Percentiles rank a stretch among this genome's conserved stretches.
These are phyloP conservation scores for Drosophila mimetica DNA, from an alignment of 2,888 invertebrate genomes.

Conservation along the genomic window DNA sequence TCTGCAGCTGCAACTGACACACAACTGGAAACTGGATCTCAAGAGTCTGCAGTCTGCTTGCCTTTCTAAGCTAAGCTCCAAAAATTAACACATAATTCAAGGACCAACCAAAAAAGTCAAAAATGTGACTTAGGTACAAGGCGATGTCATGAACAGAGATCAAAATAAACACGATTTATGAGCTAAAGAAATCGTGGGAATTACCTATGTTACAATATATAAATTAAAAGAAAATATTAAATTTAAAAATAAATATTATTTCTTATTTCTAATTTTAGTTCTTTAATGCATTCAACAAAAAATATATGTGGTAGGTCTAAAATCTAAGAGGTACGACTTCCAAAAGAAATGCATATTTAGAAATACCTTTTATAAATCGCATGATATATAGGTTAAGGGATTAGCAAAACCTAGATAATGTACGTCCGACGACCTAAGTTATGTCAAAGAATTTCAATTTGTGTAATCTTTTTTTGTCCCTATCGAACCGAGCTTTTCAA, in stretches of 20 bases:
- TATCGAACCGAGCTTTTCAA: constrained; percentile 3
- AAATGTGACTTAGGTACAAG: background rate
- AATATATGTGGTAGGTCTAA: too few species aligned
- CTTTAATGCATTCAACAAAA: too few species aligned
- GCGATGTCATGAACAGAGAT: constrained; percentile 28
- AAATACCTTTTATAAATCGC: background rate
- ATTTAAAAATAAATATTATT: background rate
- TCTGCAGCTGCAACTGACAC: constrained; percentile 25
- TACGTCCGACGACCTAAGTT: background rate
- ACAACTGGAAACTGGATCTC: constrained; percentile 22
- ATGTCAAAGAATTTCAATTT: constrained; percentile 2
- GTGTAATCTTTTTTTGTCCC: constrained; percentile 3
- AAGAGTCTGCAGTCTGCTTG: constrained; percentile 16
- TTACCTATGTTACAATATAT: background rate
- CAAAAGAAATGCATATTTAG: background rate
- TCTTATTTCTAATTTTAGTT: too few species aligned
- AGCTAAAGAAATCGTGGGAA: background rate
- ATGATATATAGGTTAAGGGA: background rate
- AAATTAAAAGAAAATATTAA: background rate
- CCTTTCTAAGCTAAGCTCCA: constrained; percentile 14
- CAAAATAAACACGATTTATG: constrained; percentile 16
- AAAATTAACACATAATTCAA: constrained; percentile 16
- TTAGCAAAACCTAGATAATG: background rate
- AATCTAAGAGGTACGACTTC: background rate
- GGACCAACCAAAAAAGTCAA: constrained; percentile 11